These are phyloP conservation scores for Caranx ignobilis DNA, from an alignment of 2,113 vertebrate species.

Conservation along the genomic window DNA sequence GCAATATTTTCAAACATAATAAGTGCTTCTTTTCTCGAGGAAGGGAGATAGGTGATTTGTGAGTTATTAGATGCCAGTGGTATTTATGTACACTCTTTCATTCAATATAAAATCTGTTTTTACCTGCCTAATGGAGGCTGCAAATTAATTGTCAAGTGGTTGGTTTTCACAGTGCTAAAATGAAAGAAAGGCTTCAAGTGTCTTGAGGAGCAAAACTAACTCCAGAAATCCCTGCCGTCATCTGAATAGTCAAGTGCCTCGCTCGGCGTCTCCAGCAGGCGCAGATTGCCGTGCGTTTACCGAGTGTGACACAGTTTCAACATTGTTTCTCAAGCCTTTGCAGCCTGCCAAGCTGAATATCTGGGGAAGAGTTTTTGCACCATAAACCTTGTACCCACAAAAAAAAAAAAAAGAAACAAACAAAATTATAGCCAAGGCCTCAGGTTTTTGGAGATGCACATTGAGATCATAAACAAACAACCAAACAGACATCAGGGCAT, in stretches of 20 bases:
- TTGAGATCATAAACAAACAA: conserved; percentile 55
- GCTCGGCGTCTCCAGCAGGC: conserved; percentile 39
- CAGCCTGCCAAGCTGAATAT: conserved; percentile 53
- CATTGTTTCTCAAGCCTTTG: conserved; percentile 51
- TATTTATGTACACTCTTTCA: background rate
- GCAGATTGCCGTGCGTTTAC: conserved; percentile 26
- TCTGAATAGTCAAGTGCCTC: conserved; percentile 37
- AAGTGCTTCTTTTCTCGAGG: conserved; percentile 25
- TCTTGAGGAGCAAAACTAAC: conserved; percentile 44
- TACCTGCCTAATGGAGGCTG: conserved; percentile 6
- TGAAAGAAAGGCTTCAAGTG: conserved; percentile 46
- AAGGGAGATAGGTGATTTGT: conserved; percentile 25
- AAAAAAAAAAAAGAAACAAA: conserved; percentile 26
- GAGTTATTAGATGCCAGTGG: background rate
- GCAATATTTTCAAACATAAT: conserved; percentile 10
- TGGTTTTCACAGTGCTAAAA: conserved; percentile 37
- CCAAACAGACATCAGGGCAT: conserved; percentile 54
- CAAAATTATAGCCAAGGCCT: conserved; percentile 44
- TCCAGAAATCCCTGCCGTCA: conserved; percentile 30
- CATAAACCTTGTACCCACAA: conserved; percentile 54
- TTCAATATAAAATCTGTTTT: conserved; percentile 29
- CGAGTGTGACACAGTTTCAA: conserved; percentile 48
- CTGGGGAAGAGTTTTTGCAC: conserved; percentile 37
- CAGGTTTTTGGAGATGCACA: conserved; percentile 33
- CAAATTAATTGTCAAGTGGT: conserved; percentile 47